A percentile compares a stretch with the other conserved stretches of the same genome.
phyloP scores from a whole-genome alignment of 2,797 vertebrate genomes.

The Mareca strepera region DNA sequence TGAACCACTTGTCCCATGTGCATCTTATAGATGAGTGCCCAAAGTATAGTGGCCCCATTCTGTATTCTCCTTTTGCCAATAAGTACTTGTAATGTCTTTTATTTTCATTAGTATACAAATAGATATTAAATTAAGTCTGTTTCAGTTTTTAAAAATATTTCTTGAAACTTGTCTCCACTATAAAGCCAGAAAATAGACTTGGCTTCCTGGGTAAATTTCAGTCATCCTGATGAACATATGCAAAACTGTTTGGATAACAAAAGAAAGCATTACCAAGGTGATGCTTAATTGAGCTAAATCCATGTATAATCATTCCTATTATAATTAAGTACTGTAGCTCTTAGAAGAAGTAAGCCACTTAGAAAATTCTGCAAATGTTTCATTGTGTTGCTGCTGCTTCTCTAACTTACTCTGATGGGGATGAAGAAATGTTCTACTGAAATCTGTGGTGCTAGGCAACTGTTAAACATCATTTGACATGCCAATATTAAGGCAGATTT shows the following conservation, averaged over 20 bases:
- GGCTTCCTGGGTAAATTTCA: slow-evolving; percentile 32
- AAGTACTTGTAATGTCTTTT: neutral
- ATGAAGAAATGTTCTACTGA: slow-evolving; percentile 9
- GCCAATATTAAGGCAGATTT: neutral
- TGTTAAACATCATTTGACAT: slow-evolving; percentile 11
- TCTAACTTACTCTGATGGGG: neutral
- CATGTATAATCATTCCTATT: slow-evolving; percentile 19
- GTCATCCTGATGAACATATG: slow-evolving; percentile 18
- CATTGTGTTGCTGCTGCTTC: slow-evolving; percentile 11
- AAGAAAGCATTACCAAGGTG: slow-evolving; percentile 48
- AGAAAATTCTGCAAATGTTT: slow-evolving; percentile 5
- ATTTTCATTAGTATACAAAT: neutral
- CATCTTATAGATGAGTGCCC: neutral
- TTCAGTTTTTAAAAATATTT: slow-evolving; percentile 33
- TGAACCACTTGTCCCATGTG: neutral
- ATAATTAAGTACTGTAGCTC: slow-evolving; percentile 9
- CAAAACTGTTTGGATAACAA: slow-evolving; percentile 48
- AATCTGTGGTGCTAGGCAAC: slow-evolving; percentile 19
- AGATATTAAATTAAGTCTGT: neutral
- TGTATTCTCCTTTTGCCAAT: neutral
- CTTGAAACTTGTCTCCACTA: slow-evolving; percentile 28
- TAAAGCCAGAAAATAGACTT: slow-evolving; percentile 30
- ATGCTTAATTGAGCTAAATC: slow-evolving; percentile 61
- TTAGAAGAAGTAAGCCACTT: slow-evolving; percentile 11
- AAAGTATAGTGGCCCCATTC: neutral